These are phyloP conservation scores for Rhagonycha fulva DNA, from an alignment of 2,888 invertebrate species.

Conservation along the genomic window DNA sequence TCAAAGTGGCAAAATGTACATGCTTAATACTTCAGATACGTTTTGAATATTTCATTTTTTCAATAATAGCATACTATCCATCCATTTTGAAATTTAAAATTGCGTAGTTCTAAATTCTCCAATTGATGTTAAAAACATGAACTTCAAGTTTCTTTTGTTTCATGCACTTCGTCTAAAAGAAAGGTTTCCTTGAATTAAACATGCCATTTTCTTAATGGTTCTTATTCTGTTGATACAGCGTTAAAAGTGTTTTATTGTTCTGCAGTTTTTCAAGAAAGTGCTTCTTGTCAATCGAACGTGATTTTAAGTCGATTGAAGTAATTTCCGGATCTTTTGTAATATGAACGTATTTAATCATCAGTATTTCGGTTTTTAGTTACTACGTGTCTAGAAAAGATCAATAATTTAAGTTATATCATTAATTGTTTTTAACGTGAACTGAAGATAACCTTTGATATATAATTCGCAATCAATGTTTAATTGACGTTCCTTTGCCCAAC, in stretches of 20 bases:
- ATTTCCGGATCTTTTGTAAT: constrained; percentile 1
- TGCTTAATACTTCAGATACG: too few relatives aligned
- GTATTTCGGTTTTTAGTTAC: neutral
- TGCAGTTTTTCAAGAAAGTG: neutral
- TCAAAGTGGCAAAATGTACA: too few relatives aligned
- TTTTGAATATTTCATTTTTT: too few relatives aligned
- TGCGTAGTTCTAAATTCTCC: neutral
- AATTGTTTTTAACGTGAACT: neutral
- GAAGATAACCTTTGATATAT: neutral
- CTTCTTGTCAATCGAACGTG: constrained; percentile 21
- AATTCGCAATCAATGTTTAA: neutral
- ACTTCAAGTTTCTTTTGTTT: neutral
- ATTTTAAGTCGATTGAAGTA: constrained; percentile 22
- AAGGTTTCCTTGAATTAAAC: constrained; percentile 29
- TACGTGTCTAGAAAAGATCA: neutral
- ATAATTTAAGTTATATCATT: neutral
- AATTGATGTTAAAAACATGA: neutral
- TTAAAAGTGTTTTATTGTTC: constrained; percentile 22
- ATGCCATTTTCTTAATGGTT: constrained; percentile 8
- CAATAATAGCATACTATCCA: too few relatives aligned
- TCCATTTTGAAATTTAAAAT: neutral
- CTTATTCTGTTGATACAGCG: neutral
- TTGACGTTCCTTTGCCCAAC: neutral
- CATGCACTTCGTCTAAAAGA: constrained; percentile 9
- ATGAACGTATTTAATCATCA: neutral